Percentiles rank a stretch among this genome's conserved stretches.
Conservation (phyloP, 2,797 vertebrate genomes). For the Myotis vivesi region DNA sequence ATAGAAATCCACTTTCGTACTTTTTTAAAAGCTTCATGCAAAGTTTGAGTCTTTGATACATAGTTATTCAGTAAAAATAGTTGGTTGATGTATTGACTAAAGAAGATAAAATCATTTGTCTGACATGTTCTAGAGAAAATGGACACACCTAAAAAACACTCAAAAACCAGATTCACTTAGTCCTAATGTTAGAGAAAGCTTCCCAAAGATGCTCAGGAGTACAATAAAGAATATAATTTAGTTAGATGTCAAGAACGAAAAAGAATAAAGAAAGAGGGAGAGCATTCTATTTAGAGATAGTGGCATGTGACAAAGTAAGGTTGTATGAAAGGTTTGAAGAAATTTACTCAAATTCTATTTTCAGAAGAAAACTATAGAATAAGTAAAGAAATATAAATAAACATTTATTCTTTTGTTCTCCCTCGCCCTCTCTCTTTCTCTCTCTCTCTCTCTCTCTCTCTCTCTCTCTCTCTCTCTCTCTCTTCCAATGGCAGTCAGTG, state of each 20-base stretch:
- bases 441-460: neutral
- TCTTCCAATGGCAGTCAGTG: neutral
- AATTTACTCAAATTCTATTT: neutral
- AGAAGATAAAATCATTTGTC: neutral
- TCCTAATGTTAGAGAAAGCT: neutral
- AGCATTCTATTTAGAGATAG: neutral
- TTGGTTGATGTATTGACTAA: neutral
- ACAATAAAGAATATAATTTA: neutral
- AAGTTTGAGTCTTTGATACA: neutral
- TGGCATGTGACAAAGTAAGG: neutral
- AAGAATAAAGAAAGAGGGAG: neutral
- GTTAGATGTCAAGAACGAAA: neutral
- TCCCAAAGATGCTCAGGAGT: neutral
- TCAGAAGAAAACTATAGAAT: neutral
- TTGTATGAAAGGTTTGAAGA: neutral
- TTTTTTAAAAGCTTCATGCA: neutral
- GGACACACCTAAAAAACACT: neutral
- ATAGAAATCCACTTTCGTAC: neutral
- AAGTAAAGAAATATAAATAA: neutral
- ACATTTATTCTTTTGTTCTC: neutral
- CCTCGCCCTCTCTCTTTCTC: neutral
- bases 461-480: neutral
- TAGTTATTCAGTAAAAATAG: neutral
- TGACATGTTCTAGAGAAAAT: conserved; percentile 20
- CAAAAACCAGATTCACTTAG: neutral